Evolutionary conservation across 2,888 invertebrate species (phyloP).

Genomic region (Argyresthia albistria): DNA sequence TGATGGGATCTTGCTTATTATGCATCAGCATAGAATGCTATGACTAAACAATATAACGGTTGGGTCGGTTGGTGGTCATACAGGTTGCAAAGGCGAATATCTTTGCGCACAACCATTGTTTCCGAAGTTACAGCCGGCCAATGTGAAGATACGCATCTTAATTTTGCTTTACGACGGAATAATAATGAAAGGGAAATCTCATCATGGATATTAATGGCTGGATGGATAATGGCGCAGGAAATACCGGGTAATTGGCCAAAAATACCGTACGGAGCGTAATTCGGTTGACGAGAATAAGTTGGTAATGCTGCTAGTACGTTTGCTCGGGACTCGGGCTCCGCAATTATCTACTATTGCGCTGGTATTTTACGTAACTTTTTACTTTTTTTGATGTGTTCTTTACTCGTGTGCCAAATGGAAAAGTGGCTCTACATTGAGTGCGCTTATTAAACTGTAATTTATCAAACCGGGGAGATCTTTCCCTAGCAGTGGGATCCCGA

Average conservation of each 20-base stretch:
- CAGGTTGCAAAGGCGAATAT: conserved; percentile 25
- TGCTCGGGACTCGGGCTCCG: too few species aligned
- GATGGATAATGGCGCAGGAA: not conserved
- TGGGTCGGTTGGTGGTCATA: conserved; percentile 23
- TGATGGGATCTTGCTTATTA: too few species aligned
- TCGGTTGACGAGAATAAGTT: too few species aligned
- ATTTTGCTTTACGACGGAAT: conserved; percentile 13
- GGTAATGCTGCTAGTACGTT: too few species aligned
- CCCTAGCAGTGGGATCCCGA: too few species aligned
- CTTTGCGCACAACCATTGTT: conserved; percentile 31
- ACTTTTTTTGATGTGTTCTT: too few species aligned
- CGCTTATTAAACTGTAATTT: too few species aligned
- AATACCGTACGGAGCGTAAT: not conserved
- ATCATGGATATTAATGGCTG: not conserved
- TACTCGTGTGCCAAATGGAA: too few species aligned
- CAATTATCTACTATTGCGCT: too few species aligned
- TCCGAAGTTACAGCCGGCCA: conserved; percentile 12
- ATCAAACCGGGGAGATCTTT: too few species aligned
- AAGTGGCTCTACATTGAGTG: too few species aligned
- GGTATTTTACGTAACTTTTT: too few species aligned
- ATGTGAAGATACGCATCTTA: conserved; percentile 30
- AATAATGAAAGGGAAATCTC: conserved; percentile 5
- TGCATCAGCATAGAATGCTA: not conserved
- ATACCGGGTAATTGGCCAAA: not conserved
- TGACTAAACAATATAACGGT: conserved; percentile 6